phyloP scores from a whole-genome alignment of 2,113 vertebrate genomes.

The Entelurus aequoreus region DNA sequence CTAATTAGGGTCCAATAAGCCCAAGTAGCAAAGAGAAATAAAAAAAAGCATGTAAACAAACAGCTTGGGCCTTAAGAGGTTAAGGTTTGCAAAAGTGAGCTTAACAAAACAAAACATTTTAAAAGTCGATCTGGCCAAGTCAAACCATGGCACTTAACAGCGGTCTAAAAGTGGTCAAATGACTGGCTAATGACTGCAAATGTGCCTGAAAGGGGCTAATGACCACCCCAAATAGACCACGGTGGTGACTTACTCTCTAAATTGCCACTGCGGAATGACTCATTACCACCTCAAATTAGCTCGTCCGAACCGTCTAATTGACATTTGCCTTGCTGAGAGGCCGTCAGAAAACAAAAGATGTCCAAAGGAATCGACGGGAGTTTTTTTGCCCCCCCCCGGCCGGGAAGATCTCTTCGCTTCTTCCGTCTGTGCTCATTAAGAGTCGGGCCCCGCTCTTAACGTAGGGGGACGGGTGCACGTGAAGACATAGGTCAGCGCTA shows the following conservation, averaged over 20 bases:
- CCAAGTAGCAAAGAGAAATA: too few relatives aligned
- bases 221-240: slow-evolving; percentile 37
- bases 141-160: slow-evolving; percentile 11
- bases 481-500: slow-evolving; percentile 55
- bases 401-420: not conserved
- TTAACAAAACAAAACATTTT: slow-evolving; percentile 9
- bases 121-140: not conserved
- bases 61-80: too few relatives aligned
- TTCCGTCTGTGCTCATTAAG: slow-evolving; percentile 18
- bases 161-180: not conserved
- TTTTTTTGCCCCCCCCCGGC: not conserved
- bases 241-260: slow-evolving; percentile 24
- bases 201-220: slow-evolving; percentile 24
- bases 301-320: slow-evolving; percentile 31
- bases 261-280: slow-evolving; percentile 24
- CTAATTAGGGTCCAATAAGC: too few relatives aligned
- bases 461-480: slow-evolving; percentile 26
- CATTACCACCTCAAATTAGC: slow-evolving; percentile 26
- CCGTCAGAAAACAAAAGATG: not conserved
- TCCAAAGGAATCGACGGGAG: slow-evolving; percentile 2
- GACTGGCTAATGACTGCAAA: slow-evolving; percentile 22
- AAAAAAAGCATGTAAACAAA: too few relatives aligned
- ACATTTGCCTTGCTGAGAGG: slow-evolving; percentile 12
- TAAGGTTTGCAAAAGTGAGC: too few relatives aligned
- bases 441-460: slow-evolving; percentile 4